These are phyloP conservation scores for Porites rus DNA, from an alignment of 92 coral and sea anemone genomes.

Conservation along the genomic window DNA sequence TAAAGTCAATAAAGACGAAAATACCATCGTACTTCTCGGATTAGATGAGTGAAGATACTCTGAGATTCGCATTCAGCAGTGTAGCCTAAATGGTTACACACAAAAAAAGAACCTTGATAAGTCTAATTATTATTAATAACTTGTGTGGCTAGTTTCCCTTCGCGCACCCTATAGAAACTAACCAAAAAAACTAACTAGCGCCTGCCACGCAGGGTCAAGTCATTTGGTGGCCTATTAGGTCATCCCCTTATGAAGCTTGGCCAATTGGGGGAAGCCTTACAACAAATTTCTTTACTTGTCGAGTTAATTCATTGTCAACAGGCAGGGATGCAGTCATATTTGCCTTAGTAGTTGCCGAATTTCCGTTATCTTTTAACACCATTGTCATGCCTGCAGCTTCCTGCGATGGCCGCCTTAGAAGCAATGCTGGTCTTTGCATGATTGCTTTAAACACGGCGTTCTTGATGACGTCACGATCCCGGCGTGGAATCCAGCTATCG, in stretches of 20 bases:
- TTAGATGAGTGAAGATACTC: too few relatives aligned
- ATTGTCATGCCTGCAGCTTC: conserved; percentile 9
- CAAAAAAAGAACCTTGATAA: too few relatives aligned
- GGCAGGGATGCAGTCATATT: not conserved
- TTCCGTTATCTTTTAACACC: conserved; percentile 1
- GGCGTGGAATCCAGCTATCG: conserved; percentile 21
- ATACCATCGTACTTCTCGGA: too few relatives aligned
- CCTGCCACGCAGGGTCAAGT: too few relatives aligned
- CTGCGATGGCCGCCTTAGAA: conserved; percentile 36
- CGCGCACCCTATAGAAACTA: too few relatives aligned
- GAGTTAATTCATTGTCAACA: conserved; percentile 17
- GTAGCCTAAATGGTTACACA: too few relatives aligned
- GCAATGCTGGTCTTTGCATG: conserved; percentile 32
- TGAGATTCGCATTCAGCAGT: too few relatives aligned
- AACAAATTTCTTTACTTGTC: conserved; percentile 50
- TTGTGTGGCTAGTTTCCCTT: too few relatives aligned
- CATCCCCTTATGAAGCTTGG: not conserved
- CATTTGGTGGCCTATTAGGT: too few relatives aligned
- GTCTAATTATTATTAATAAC: too few relatives aligned
- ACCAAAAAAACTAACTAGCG: too few relatives aligned
- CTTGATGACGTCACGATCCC: not conserved
- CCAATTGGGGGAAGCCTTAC: conserved; percentile 46
- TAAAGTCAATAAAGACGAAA: too few relatives aligned
- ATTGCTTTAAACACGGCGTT: conserved; percentile 21
- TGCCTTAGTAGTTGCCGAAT: not conserved